Evolutionary conservation across 2,797 vertebrate species (phyloP).

Genomic region (Carcharodon carcharias): DNA sequence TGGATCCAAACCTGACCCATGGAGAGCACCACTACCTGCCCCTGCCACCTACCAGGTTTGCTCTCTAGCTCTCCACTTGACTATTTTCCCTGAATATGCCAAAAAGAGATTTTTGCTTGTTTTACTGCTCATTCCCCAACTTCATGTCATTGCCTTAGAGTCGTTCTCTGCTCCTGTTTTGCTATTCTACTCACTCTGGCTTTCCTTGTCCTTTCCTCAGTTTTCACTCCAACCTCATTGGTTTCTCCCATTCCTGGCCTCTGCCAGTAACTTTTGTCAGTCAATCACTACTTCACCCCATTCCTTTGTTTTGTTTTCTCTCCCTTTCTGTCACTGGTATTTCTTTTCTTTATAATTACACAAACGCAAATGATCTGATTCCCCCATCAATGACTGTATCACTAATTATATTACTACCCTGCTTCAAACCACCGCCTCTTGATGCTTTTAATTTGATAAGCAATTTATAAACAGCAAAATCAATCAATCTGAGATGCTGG

Average conservation of each 20-base stretch:
- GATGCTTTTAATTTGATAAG: background rate
- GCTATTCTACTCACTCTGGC: background rate
- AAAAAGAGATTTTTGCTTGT: background rate
- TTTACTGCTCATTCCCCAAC: background rate
- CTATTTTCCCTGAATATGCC: background rate
- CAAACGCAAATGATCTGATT: background rate
- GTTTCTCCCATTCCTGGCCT: no score
- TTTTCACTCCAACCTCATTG: background rate
- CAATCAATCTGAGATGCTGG: background rate
- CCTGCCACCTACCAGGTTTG: background rate
- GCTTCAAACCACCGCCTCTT: background rate
- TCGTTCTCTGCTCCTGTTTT: background rate
- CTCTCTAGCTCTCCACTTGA: background rate
- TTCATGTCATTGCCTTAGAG: background rate
- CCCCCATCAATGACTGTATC: background rate
- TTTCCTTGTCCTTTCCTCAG: background rate
- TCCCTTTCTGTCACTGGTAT: background rate
- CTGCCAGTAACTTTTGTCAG: background rate
- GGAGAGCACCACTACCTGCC: background rate
- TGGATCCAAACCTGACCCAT: background rate
- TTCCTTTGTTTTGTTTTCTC: background rate
- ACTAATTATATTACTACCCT: slow-evolving; percentile 21
- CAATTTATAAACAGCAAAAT: background rate
- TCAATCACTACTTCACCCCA: background rate
- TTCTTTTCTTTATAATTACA: background rate